Evolutionary conservation across 1,140 invertebrate genomes (phyloP), one percentile per base, ranked within the genome.

Genomic region (Hypsibius dujardini): DNA sequence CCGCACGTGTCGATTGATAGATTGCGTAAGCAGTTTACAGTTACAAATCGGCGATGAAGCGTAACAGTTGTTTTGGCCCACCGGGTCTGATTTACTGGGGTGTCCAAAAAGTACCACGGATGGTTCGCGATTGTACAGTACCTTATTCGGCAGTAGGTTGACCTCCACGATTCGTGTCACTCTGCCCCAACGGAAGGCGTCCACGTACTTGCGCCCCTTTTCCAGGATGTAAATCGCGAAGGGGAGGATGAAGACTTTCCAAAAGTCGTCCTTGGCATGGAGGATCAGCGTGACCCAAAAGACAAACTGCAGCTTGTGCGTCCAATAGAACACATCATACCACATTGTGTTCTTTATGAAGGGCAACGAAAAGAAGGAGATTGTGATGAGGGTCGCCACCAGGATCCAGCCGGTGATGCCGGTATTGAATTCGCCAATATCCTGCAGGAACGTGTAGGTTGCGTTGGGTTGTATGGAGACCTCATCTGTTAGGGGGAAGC

Each of bases 291-390:
- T n/a, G 7, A n/a, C 50, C 50, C 50, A 56, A n/a, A 56, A 56
- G 50, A 56, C 50, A n/a, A 56, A 56, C 50, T 56, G 50, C 50
- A 56, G 50, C n/a, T 56, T 56, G 50, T 56, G 50, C 50, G 50
- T 56, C 50, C 50, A 56, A n/a, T 56, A 56, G 50, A 56, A 56
- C 7, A 56, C 7, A n/a, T 56, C 50, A n/a, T 56, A 56, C 7
- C 7, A 56, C 7, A 7, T 7, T 7, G 50, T 12, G 50, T 56
- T 7, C 50, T n/a, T 7, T n/a, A 56, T n/a, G 7, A n/a, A n/a
- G 7, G 50, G 50, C 50, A 56, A n/a, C 50, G 50, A 56, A n/a
- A 7, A 56, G 7, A 56, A 7, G 50, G n/a, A 56, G 7, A 56
- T 56, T 7, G n/a, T n/a, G 7, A 56, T 7, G 7, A 56, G 50